phyloP scores from a whole-genome alignment of 2,888 invertebrate genomes.

The Apoda limacodes region DNA sequence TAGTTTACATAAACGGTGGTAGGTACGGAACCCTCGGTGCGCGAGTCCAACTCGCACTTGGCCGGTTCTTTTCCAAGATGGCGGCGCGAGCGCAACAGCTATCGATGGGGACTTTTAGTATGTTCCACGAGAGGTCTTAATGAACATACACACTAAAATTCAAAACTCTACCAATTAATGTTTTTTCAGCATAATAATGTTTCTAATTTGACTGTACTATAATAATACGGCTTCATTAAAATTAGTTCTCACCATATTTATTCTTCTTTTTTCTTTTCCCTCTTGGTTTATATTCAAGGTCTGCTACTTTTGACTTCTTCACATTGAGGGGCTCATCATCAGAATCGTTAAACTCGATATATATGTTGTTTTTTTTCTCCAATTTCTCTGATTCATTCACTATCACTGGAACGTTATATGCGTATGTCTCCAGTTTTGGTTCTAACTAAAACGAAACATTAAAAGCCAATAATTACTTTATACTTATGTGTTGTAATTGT shows the following conservation, averaged over 20 bases:
- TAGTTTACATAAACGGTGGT: too few relatives aligned
- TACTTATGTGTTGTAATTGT: too few relatives aligned
- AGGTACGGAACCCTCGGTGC: too few relatives aligned
- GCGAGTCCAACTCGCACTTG: too few relatives aligned
- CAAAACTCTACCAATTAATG: too few relatives aligned
- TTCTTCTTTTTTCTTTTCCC: conserved; percentile 18
- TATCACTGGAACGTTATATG: conserved; percentile 6
- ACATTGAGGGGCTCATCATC: conserved; percentile 46
- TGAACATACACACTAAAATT: too few relatives aligned
- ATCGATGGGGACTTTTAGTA: too few relatives aligned
- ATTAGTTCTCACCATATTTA: conserved; percentile 9
- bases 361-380: conserved; percentile 16
- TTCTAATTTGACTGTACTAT: too few relatives aligned
- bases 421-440: conserved; percentile 15
- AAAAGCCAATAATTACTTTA: not conserved
- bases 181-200: too few relatives aligned
- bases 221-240: not conserved
- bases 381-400: conserved; percentile 5
- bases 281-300: conserved; percentile 10
- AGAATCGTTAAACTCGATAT: conserved; percentile 37
- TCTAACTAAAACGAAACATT: conserved; percentile 15
- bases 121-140: too few relatives aligned
- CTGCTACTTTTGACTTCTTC: conserved; percentile 13
- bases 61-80: too few relatives aligned
- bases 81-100: too few relatives aligned